These are phyloP conservation scores for Shargacucullia verbasci DNA, from an alignment of 2,888 invertebrate genomes.

Conservation along the genomic window DNA sequence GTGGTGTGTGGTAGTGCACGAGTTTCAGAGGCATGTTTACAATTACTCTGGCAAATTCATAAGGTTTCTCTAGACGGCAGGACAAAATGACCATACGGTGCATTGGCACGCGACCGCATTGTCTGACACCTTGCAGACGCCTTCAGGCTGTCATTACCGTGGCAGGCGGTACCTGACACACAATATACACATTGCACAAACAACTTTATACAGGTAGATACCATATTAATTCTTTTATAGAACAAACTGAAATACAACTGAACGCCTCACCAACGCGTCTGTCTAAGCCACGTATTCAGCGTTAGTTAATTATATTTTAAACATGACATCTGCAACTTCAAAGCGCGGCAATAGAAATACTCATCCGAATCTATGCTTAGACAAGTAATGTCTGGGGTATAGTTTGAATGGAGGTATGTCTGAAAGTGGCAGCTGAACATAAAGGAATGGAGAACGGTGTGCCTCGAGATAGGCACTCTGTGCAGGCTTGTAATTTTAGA, in stretches of 20 bases:
- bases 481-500: slow-evolving; percentile 87
- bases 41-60: slow-evolving; percentile 61
- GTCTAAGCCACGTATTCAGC: slow-evolving; percentile 10
- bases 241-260: background rate
- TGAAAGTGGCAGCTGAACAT: slow-evolving; percentile 85
- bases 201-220: slow-evolving; percentile 8
- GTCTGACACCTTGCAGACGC: slow-evolving; percentile 58
- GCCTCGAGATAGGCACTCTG: slow-evolving; percentile 83
- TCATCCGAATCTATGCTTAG: slow-evolving; percentile 73
- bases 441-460: slow-evolving; percentile 81
- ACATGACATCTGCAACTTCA: slow-evolving; percentile 58
- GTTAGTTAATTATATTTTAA: slow-evolving; percentile 55
- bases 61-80: slow-evolving; percentile 66
- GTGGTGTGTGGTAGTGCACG: slow-evolving; percentile 65
- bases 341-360: slow-evolving; percentile 56
- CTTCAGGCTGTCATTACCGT: slow-evolving; percentile 63
- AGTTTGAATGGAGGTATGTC: slow-evolving; percentile 81
- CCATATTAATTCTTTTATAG: too few species aligned
- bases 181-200: slow-evolving; percentile 32
- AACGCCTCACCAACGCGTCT: slow-evolving; percentile 7
- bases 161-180: slow-evolving; percentile 54
- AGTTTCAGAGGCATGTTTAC: slow-evolving; percentile 48
- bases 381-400: slow-evolving; percentile 78
- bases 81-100: slow-evolving; percentile 72
- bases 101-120: slow-evolving; percentile 79